Base-by-base conservation (phyloP, 2,797 vertebrate species). In the Melanotaenia boesemani region DNA sequence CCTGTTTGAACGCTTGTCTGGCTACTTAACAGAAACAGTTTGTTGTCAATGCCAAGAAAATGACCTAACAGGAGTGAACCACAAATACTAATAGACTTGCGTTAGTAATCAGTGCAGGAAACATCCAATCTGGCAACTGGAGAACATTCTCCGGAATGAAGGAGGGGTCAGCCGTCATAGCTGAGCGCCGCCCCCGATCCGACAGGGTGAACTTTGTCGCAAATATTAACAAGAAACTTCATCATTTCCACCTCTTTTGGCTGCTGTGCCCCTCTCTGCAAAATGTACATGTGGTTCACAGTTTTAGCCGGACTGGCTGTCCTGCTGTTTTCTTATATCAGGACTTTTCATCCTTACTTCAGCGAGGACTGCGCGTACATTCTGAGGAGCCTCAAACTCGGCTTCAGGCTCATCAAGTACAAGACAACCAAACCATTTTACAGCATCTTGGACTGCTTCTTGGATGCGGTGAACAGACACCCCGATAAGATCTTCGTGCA, bases 381-480 rank as follows among this genome's bases (percentile, higher is more conserved):
- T 0, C 46, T 89, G 54, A 67, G 70, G 57, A 82, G 70, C 63
- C 0, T 93, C 0, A 15, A 1, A 2, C 70, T 90, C 0, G 93
- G 87, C 12, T 0, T 75, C 7, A 65, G 87, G 6, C 37, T 87
- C 15, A 7, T 50, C 0, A 60, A 30, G 4, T 94, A 93, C 78
- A 86, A 74, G 34, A 84, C 4, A 5, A 59, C 54, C 39, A 90
- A 79, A 0, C 95, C 95, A 0, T 92, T 92, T 48, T 89, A 91
- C 87, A 96, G 95, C 48, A 20, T 97, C 24, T 26, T 96, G 86
- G 92, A 95, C 46, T 32, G 80, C 1, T 96, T 97, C 73, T 6
- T 87, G 82, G 90, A 92, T 3, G 77, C 69, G 1, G 96, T 8
- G 50, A 85, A 56, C 59, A 92, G 60, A 58, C 74, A 83, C 0